A percentile compares a stretch with the other conserved stretches of the same genome.
phyloP scores from a whole-genome alignment of 2,797 vertebrate species.

The Cyclopterus lumpus region DNA sequence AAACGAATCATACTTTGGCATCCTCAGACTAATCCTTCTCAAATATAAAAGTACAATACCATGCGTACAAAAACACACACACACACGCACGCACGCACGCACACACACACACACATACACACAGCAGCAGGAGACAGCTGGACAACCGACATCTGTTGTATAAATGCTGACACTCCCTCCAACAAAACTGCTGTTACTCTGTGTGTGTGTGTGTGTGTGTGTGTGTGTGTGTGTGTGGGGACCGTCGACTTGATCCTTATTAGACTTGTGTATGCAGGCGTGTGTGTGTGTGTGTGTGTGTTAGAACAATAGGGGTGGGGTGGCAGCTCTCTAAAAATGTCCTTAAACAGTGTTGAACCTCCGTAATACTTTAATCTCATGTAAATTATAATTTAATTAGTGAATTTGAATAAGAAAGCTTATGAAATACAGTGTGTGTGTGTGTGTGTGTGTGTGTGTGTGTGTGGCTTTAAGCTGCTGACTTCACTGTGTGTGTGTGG shows the following conservation, averaged over 20 bases:
- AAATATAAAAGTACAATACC: not conserved
- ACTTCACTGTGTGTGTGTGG: slow-evolving; percentile 39
- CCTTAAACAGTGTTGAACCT: slow-evolving; percentile 65
- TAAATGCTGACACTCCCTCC: slow-evolving; percentile 41
- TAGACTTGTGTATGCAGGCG: slow-evolving; percentile 6
- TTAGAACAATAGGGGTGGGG: slow-evolving; percentile 52
- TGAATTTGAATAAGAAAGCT: slow-evolving; percentile 56
- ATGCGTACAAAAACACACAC: not conserved
- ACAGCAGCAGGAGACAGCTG: slow-evolving; percentile 46
- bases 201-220: slow-evolving; percentile 8
- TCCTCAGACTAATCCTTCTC: not conserved
- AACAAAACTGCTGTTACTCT: slow-evolving; percentile 31
- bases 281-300: slow-evolving; percentile 19
- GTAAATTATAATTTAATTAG: slow-evolving; percentile 77
- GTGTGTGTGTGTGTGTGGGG: slow-evolving; percentile 8
- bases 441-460: slow-evolving; percentile 23
- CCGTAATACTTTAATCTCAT: slow-evolving; percentile 75
- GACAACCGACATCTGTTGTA: slow-evolving; percentile 61
- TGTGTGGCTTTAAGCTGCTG: slow-evolving; percentile 47
- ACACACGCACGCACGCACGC: slow-evolving; percentile 20
- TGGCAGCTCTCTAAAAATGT: slow-evolving; percentile 63
- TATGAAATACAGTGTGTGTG: slow-evolving; percentile 35
- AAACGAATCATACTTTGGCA: too few relatives aligned
- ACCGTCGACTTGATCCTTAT: too few relatives aligned
- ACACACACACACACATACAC: slow-evolving; percentile 26